Percentiles rank a stretch among this genome's conserved stretches.
Evolutionary conservation across 53 echinoderm and acorn worm species (phyloP).

Genomic region (Apostichopus leukothele): DNA sequence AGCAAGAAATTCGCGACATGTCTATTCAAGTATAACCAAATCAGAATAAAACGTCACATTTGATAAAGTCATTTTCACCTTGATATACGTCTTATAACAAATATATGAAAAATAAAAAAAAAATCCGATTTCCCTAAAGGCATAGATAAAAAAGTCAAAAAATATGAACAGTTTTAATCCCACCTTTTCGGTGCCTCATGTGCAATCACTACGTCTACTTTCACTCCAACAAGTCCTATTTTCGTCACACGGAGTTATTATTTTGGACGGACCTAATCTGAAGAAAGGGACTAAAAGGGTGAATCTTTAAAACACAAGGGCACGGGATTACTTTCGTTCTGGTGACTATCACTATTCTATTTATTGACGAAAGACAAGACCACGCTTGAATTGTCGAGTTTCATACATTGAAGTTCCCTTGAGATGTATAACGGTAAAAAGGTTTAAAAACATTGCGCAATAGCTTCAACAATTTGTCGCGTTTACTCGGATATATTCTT

Average conservation of each 20-base stretch:
- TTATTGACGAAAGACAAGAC: neutral
- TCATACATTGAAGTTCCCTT: too few relatives aligned
- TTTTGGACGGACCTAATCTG: neutral
- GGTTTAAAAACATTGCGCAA: too few relatives aligned
- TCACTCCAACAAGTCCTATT: conserved; percentile 5
- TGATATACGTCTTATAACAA: neutral
- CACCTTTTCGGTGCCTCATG: conserved; percentile 5
- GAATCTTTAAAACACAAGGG: neutral
- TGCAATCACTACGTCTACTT: conserved; percentile 23
- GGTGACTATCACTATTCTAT: neutral
- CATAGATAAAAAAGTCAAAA: conserved; percentile 17
- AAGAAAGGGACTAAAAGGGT: neutral
- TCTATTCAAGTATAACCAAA: neutral
- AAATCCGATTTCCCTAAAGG: neutral
- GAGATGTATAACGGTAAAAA: too few relatives aligned
- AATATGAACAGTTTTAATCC: neutral
- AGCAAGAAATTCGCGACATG: neutral
- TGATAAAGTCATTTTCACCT: conserved; percentile 29
- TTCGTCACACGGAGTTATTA: conserved; percentile 2
- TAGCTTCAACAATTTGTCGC: too few relatives aligned
- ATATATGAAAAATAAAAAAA: neutral
- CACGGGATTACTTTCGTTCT: neutral
- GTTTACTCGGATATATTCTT: too few relatives aligned
- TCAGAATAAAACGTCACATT: conserved; percentile 15
- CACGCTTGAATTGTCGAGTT: too few relatives aligned